A percentile compares a stretch with the other conserved stretches of the same genome.
Evolutionary conservation across 2,888 invertebrate genomes (phyloP).

Genomic region (Zhuqinia jingwanae): DNA sequence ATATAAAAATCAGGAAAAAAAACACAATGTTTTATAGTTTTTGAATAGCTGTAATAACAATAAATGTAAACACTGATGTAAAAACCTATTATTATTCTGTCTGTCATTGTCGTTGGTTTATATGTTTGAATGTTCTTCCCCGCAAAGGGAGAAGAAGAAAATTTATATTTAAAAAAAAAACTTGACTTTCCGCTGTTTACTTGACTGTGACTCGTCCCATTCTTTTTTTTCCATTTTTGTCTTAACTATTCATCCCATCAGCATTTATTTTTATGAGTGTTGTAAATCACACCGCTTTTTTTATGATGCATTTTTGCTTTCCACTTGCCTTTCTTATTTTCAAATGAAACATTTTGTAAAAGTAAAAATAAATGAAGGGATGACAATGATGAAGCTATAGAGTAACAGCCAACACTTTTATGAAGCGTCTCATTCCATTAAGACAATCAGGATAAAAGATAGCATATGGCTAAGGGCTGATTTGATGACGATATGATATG

Average conservation of each 20-base stretch:
- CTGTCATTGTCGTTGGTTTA: slow-evolving; percentile 19
- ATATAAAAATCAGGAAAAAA: slow-evolving; percentile 14
- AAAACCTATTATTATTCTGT: slow-evolving; percentile 25
- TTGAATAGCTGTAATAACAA: slow-evolving; percentile 32
- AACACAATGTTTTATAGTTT: slow-evolving; percentile 31
- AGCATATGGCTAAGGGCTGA: neutral
- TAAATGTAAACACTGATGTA: slow-evolving; percentile 53
- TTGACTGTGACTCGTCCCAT: neutral
- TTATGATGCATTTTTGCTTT: slow-evolving; percentile 42
- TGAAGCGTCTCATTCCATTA: slow-evolving; percentile 27
- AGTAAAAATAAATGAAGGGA: neutral
- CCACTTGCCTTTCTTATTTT: too few relatives aligned
- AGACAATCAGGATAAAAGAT: slow-evolving; percentile 13
- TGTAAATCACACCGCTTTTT: slow-evolving; percentile 64
- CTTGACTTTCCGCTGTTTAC: neutral
- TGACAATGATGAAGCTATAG: slow-evolving; percentile 12
- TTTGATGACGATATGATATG: neutral
- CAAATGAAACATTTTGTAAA: too few relatives aligned
- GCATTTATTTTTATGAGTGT: slow-evolving; percentile 65
- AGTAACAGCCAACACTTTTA: slow-evolving; percentile 25
- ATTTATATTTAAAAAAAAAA: too few relatives aligned
- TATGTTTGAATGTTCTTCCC: neutral
- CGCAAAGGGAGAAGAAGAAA: too few relatives aligned
- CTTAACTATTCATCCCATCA: slow-evolving; percentile 66
- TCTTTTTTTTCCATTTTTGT: slow-evolving; percentile 37